Evolutionary conservation across 2,113 vertebrate species (phyloP), one percentile per base, ranked within the genome.

Genomic region (Pterocles orientalis): DNA sequence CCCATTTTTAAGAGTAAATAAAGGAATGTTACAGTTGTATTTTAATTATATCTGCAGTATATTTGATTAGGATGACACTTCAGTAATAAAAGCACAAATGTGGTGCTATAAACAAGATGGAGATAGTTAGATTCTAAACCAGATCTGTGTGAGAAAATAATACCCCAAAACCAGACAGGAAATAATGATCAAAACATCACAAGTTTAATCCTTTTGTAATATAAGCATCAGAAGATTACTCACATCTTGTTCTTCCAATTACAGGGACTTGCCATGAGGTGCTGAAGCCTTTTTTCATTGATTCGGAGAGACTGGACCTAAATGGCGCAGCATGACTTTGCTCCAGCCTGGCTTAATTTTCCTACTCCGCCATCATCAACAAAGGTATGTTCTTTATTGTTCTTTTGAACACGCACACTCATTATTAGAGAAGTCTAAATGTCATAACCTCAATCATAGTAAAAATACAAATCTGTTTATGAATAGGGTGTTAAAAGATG

Each of bases 261-360:
- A 50, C 94, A 98, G 98, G 96, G 97, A 93, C 97, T 97, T 97
- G 97, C 96, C 96, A 98, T 98, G 98, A 98, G 97, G 97, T 98
- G 97, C 97, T 98, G 96, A 98, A 98, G 91, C 97, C 98, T 98
- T 98, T 70, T 98, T 98, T 97, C 95, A 50, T 76, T 95, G 96
- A 95, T 95, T 97, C 0, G 88, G 94, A 96, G 97, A 98, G 98
- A 97, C 96, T 97, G 97, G 97, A 98, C 97, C 98, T 98, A 98
- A 98, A 98, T 98, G 98, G 98, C 98, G 98, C 98, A 98, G 97
- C 98, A 98, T 98, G 98, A 98, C 97, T 98, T 98, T 98, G 98
- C 98, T 98, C 98, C 98, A 98, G 97, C 98, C 98, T 98, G 98
- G 98, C 98, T 98, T 98, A 98, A 97, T 98, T 99, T 99, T 97